Conservation (phyloP, 2,888 invertebrate species). For the Ametastegia equiseti region DNA sequence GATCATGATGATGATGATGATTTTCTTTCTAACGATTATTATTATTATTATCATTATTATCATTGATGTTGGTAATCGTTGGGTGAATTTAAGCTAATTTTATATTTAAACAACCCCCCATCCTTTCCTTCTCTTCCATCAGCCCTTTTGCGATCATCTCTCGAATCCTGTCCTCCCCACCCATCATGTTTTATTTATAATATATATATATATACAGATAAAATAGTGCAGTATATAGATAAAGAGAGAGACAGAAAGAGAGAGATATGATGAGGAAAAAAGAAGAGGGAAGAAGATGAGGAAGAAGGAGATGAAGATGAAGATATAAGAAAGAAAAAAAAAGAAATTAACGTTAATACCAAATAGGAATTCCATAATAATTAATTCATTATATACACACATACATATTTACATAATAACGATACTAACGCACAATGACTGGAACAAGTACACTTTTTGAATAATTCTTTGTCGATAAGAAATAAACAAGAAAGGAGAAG, state of each 20-base stretch:
- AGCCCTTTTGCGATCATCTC: too few relatives aligned
- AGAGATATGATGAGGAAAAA: too few relatives aligned
- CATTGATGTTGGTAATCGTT: neutral
- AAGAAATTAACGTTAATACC: slow-evolving; percentile 19
- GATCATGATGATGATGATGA: neutral
- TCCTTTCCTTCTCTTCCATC: neutral
- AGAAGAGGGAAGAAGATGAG: neutral
- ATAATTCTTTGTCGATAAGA: slow-evolving; percentile 1
- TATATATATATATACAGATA: too few relatives aligned
- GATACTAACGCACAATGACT: slow-evolving; percentile 48
- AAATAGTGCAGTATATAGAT: too few relatives aligned
- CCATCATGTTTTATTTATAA: too few relatives aligned
- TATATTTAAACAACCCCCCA: neutral
- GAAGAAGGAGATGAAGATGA: slow-evolving; percentile 61
- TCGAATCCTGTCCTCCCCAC: too few relatives aligned
- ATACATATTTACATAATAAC: slow-evolving; percentile 49
- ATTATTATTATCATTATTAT: neutral
- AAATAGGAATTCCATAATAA: slow-evolving; percentile 49
- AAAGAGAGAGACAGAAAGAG: too few relatives aligned
- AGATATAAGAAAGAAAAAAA: slow-evolving; percentile 15
- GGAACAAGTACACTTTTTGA: slow-evolving; percentile 31
- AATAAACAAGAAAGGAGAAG: neutral
- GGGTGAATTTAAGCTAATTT: neutral
- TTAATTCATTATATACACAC: too few relatives aligned
- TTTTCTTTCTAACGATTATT: neutral